phyloP scores from a whole-genome alignment of 2,797 vertebrate species.

The Pantherophis vulpinus region DNA sequence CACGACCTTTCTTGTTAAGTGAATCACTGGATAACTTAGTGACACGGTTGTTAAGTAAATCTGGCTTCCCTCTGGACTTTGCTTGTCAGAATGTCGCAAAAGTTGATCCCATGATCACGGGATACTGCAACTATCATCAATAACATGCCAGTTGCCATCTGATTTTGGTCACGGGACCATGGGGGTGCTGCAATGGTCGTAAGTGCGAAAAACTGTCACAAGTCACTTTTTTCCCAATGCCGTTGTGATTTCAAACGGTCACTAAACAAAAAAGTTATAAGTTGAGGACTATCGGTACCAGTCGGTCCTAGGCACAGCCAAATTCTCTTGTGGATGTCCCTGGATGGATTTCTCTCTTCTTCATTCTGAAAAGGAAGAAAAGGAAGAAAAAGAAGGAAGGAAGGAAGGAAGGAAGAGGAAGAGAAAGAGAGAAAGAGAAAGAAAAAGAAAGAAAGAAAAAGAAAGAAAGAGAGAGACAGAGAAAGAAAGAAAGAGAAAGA shows the following conservation, averaged over 20 bases:
- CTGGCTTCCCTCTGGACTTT: too few relatives aligned
- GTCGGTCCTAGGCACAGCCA: neutral
- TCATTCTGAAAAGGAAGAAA: too few relatives aligned
- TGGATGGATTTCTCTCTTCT: too few relatives aligned
- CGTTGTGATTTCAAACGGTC: neutral
- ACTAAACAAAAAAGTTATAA: neutral
- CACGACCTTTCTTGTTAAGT: neutral
- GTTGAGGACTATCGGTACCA: neutral
- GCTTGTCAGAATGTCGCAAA: neutral
- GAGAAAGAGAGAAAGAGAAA: too few relatives aligned
- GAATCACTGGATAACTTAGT: neutral
- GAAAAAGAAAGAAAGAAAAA: fast-evolving
- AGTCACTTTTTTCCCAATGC: neutral
- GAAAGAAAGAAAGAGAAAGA: neutral
- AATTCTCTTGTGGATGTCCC: neutral
- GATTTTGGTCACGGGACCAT: neutral
- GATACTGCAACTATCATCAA: neutral
- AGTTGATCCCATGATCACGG: neutral
- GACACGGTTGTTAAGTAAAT: neutral
- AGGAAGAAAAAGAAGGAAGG: too few relatives aligned
- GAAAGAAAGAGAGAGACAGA: too few relatives aligned
- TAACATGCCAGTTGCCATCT: too few relatives aligned
- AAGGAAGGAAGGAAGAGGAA: fast-evolving
- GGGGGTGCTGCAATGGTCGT: neutral
- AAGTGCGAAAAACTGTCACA: neutral